phyloP scores from a whole-genome alignment of 2,113 vertebrate genomes.

The Strigops habroptila region DNA sequence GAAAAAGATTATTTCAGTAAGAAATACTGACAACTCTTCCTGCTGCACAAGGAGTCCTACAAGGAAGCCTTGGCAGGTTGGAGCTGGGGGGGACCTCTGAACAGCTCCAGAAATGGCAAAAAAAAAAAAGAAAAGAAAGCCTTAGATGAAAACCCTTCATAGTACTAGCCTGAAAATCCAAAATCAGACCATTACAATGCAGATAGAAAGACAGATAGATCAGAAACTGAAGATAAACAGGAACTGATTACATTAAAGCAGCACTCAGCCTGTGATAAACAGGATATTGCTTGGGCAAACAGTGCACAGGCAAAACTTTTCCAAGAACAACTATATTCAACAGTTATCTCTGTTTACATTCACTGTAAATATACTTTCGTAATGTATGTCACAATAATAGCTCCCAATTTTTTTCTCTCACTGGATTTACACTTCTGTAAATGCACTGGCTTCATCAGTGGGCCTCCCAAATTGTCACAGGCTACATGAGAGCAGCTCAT shows the following conservation, averaged over 20 bases:
- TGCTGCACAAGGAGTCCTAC: not conserved
- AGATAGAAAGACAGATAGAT: not conserved
- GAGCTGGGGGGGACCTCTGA: not conserved
- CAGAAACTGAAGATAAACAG: conserved; percentile 28
- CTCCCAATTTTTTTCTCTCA: conserved; percentile 5
- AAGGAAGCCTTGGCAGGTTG: not conserved
- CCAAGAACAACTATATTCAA: not conserved
- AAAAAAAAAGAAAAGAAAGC: not conserved
- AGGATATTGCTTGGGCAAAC: conserved; percentile 1
- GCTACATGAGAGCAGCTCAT: not conserved
- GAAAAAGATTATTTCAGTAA: not conserved
- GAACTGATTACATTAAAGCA: conserved; percentile 38
- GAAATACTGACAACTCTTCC: not conserved
- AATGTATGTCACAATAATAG: conserved; percentile 15
- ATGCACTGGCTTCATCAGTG: not conserved
- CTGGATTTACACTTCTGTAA: not conserved
- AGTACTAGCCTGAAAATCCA: not conserved
- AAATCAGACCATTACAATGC: not conserved
- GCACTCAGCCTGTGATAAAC: not conserved
- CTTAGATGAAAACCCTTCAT: not conserved
- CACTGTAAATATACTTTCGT: conserved; percentile 19
- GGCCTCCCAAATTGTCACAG: not conserved
- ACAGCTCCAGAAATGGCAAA: not conserved
- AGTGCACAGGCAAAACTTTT: not conserved
- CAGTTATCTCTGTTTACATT: conserved; percentile 16